phyloP scores from a whole-genome alignment of 92 coral and sea anemone species.

The Plumapathes pennacea region DNA sequence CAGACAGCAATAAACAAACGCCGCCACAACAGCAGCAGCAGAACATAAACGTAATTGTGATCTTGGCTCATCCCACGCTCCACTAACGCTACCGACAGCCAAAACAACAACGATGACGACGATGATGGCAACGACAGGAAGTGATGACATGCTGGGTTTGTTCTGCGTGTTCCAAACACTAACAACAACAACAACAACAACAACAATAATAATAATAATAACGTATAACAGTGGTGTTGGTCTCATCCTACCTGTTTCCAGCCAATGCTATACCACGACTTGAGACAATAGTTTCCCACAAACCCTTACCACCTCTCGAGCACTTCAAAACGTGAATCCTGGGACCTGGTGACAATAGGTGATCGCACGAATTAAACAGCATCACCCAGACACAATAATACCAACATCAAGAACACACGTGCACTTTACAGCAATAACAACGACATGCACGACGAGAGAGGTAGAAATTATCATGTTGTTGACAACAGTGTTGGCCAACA shows the following conservation, averaged over 20 bases:
- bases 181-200: neutral
- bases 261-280: constrained; percentile 94
- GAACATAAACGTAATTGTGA: no score
- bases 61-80: no score
- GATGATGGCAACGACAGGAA: no score
- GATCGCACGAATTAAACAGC: neutral
- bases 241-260: constrained; percentile 77
- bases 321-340: constrained; percentile 81
- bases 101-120: no score
- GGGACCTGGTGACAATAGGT: constrained; percentile 39
- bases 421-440: neutral
- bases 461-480: no score
- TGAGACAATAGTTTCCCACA: constrained; percentile 88
- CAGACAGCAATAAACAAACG: no score
- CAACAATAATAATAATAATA: neutral
- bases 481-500: no score
- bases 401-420: neutral
- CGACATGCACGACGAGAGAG: no score
- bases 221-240: neutral
- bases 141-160: no score
- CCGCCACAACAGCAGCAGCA: no score
- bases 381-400: neutral
- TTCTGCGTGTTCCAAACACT: no score
- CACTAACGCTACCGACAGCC: no score
- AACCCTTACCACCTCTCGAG: constrained; percentile 63